These are phyloP conservation scores for Myrmecobius fasciatus DNA, from an alignment of 2,113 vertebrate species.

Conservation along the genomic window DNA sequence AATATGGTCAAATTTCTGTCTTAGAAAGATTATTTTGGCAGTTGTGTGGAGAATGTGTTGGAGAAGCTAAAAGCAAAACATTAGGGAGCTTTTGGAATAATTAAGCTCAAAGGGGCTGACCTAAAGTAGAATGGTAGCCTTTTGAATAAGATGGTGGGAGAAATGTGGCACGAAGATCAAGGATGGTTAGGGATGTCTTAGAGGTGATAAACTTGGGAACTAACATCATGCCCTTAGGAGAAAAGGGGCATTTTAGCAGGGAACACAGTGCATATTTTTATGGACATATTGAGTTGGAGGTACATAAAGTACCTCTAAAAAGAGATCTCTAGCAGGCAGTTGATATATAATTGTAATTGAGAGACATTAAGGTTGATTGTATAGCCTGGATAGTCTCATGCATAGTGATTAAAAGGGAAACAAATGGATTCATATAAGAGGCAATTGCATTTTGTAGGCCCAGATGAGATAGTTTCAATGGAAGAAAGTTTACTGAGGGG, in stretches of 20 bases:
- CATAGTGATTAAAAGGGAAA: background rate
- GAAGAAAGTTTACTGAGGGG: background rate
- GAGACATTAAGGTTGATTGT: background rate
- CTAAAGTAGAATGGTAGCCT: background rate
- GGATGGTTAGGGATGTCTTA: background rate
- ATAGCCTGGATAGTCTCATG: background rate
- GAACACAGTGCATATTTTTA: background rate
- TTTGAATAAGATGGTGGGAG: background rate
- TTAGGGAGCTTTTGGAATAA: background rate
- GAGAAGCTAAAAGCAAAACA: background rate
- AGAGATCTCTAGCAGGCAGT: background rate
- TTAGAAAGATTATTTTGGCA: background rate
- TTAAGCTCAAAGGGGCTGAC: background rate
- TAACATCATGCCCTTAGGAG: background rate
- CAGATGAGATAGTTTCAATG: background rate
- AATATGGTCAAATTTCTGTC: background rate
- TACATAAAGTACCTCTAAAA: background rate
- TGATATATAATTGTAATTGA: background rate
- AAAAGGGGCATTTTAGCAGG: background rate
- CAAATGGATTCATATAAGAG: background rate
- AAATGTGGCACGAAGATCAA: background rate
- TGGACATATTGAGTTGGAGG: background rate
- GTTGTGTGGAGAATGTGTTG: background rate
- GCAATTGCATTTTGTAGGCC: background rate
- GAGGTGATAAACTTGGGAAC: background rate